Evolutionary conservation across 2,113 vertebrate genomes (phyloP).

Genomic region (Hippocampus mohnikei): DNA sequence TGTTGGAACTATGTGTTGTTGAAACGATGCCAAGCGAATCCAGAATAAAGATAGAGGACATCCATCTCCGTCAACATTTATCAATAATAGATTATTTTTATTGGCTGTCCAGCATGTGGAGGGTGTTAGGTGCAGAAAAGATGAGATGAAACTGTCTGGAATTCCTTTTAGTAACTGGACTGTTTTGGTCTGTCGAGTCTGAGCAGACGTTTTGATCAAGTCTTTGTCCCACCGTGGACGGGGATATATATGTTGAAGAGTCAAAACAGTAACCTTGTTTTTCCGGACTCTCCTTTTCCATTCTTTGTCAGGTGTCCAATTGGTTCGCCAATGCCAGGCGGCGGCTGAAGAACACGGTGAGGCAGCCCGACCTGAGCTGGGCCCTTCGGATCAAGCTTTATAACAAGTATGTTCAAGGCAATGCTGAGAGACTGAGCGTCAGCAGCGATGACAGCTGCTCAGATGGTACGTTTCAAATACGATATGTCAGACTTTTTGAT

Average conservation of each 20-base stretch:
- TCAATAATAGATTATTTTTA: constrained; percentile 62
- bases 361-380: constrained; percentile 98
- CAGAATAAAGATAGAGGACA: constrained; percentile 59
- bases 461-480: constrained; percentile 76
- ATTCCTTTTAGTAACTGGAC: neutral
- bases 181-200: neutral
- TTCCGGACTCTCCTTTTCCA: constrained; percentile 5
- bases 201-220: constrained; percentile 38
- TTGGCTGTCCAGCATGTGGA: constrained; percentile 20
- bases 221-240: constrained; percentile 40
- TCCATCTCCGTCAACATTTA: constrained; percentile 45
- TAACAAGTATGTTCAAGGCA: constrained; percentile 93
- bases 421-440: constrained; percentile 88
- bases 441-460: constrained; percentile 97
- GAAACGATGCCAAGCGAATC: constrained; percentile 37
- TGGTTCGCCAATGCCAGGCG: constrained; percentile 98
- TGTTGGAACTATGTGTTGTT: constrained; percentile 63
- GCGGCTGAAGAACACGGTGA: constrained; percentile 96
- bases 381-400: constrained; percentile 96
- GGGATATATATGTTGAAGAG: constrained; percentile 38
- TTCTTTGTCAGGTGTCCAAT: constrained; percentile 85
- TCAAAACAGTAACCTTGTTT: constrained; percentile 42
- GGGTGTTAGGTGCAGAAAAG: constrained; percentile 47
- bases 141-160: constrained; percentile 23
- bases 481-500: neutral